These are phyloP conservation scores for Crotalus viridis DNA, from an alignment of 2,113 vertebrate genomes.

Conservation along the genomic window DNA sequence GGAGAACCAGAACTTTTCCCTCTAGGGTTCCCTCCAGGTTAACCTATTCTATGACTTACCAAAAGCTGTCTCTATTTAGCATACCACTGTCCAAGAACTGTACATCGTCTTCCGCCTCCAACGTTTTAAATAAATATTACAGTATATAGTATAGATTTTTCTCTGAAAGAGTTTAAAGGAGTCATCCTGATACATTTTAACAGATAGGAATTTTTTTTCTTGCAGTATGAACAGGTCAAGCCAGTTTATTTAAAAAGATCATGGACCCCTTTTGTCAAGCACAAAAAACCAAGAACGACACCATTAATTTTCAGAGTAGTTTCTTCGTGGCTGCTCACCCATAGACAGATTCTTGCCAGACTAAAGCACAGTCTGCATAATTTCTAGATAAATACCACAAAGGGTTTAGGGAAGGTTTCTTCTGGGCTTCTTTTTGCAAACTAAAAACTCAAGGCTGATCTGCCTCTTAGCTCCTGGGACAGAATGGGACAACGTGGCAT, in stretches of 20 bases:
- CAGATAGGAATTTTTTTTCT: background rate
- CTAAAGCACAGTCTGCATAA: background rate
- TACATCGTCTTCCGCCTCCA: background rate
- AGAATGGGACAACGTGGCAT: background rate
- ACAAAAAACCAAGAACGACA: background rate
- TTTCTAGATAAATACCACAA: background rate
- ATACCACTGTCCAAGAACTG: background rate
- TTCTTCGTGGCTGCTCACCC: background rate
- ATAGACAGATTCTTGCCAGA: background rate
- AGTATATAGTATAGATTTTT: constrained; percentile 19
- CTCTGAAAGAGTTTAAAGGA: constrained; percentile 29
- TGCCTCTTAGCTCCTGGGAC: background rate
- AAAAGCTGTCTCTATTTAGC: constrained; percentile 26
- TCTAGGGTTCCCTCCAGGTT: constrained; percentile 39
- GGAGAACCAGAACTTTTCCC: constrained; percentile 25
- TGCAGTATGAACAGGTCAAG: background rate
- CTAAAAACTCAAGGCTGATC: background rate
- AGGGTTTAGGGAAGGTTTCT: background rate
- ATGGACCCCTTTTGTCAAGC: background rate
- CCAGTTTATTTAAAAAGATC: background rate
- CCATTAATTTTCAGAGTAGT: background rate
- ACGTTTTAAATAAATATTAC: constrained; percentile 17
- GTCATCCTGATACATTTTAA: background rate
- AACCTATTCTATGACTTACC: constrained; percentile 38
- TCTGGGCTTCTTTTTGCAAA: background rate